These are phyloP conservation scores for Channa maculata DNA, from an alignment of 2,113 vertebrate genomes.

Conservation along the genomic window DNA sequence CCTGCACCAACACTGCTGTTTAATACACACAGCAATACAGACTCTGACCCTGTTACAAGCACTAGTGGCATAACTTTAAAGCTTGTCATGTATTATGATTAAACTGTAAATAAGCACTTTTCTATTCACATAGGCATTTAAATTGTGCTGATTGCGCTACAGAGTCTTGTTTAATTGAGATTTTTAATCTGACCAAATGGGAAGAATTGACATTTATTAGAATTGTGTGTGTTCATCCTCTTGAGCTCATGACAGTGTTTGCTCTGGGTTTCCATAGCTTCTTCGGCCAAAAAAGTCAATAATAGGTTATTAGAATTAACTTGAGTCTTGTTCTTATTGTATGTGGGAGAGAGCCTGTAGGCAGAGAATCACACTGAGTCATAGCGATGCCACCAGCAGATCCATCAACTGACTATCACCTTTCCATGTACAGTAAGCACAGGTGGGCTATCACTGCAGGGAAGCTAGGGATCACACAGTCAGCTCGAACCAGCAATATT, in stretches of 20 bases:
- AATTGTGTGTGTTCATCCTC: slow-evolving; percentile 9
- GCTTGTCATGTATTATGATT: neutral
- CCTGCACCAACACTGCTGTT: slow-evolving; percentile 7
- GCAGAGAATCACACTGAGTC: slow-evolving; percentile 64
- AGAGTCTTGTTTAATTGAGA: neutral
- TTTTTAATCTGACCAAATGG: neutral
- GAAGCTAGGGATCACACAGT: slow-evolving; percentile 14
- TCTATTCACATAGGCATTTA: neutral
- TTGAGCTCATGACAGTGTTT: slow-evolving; percentile 31
- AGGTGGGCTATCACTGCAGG: slow-evolving; percentile 25
- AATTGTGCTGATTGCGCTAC: neutral
- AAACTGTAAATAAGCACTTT: neutral
- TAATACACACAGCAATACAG: slow-evolving; percentile 10
- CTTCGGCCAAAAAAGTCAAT: slow-evolving; percentile 52
- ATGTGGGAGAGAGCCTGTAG: slow-evolving; percentile 61
- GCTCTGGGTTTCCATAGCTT: slow-evolving; percentile 32
- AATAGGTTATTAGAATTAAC: slow-evolving; percentile 46
- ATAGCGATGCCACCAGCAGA: slow-evolving; percentile 44
- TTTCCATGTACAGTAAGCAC: slow-evolving; percentile 17
- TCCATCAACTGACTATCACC: slow-evolving; percentile 51
- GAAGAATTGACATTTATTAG: slow-evolving; percentile 1
- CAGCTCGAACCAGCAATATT: slow-evolving; percentile 15
- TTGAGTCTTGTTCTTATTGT: slow-evolving; percentile 48
- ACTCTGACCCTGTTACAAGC: slow-evolving; percentile 8
- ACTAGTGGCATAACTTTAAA: neutral